phyloP scores from a whole-genome alignment of 2,797 vertebrate species.

The Neomorphus geoffroyi region DNA sequence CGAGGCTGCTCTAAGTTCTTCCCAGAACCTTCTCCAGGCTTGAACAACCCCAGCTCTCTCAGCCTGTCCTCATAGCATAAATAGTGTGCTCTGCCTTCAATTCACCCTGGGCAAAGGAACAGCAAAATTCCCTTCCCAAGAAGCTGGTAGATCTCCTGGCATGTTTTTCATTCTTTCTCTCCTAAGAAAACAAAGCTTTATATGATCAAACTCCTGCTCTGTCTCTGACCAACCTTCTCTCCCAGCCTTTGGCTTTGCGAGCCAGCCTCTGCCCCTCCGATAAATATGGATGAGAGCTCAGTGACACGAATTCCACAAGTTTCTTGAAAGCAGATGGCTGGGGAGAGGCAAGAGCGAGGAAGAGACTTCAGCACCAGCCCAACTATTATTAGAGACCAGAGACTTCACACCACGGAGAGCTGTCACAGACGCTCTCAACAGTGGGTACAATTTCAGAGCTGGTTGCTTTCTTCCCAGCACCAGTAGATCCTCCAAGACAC shows the following conservation, averaged over 20 bases:
- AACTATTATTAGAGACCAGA: conserved; percentile 5
- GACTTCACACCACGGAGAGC: background rate
- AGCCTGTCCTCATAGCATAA: too few relatives aligned
- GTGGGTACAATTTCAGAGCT: background rate
- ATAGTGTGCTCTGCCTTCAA: background rate
- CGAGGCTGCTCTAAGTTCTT: too few relatives aligned
- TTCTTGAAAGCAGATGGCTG: conserved; percentile 36
- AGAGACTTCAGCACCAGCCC: background rate
- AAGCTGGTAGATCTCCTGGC: background rate
- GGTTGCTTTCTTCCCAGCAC: background rate
- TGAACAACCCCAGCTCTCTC: too few relatives aligned
- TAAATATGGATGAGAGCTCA: background rate
- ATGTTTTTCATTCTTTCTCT: background rate
- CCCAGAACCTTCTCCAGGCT: too few relatives aligned
- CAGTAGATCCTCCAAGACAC: background rate
- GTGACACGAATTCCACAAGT: conserved; percentile 1
- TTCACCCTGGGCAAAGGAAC: background rate
- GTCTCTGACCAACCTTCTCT: background rate
- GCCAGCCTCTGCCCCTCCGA: background rate
- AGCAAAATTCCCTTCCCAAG: background rate
- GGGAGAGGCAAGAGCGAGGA: conserved; percentile 15
- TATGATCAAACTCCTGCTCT: background rate
- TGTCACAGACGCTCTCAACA: background rate
- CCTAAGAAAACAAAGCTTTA: background rate
- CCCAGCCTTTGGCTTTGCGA: background rate